A percentile compares a stretch with the other conserved stretches of the same genome.
Evolutionary conservation across 2,113 vertebrate genomes (phyloP).

Genomic region (Callocephalon fimbriatum): DNA sequence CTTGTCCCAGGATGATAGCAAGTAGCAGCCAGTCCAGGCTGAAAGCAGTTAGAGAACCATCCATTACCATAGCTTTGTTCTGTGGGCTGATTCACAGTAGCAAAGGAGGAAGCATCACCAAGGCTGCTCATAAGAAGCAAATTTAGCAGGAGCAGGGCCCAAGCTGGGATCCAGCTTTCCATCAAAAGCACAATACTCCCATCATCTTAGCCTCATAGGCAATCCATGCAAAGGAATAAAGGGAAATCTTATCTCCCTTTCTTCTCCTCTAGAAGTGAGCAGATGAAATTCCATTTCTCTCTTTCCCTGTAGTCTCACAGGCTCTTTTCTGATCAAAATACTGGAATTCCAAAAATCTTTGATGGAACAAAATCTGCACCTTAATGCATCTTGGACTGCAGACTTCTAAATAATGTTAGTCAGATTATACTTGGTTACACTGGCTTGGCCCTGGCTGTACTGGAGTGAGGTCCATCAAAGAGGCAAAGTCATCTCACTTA

Average conservation of each 20-base stretch:
- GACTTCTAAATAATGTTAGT: neutral
- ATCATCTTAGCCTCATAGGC: neutral
- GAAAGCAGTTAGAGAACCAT: neutral
- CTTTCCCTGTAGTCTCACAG: neutral
- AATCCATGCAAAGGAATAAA: neutral
- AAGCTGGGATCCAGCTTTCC: neutral
- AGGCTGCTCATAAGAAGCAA: rapidly evolving
- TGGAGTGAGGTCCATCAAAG: neutral
- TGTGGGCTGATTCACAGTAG: neutral
- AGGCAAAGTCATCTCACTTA: neutral
- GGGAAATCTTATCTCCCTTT: neutral
- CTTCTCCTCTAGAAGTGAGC: neutral
- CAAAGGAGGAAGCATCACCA: neutral
- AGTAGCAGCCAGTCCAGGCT: neutral
- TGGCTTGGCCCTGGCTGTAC: neutral
- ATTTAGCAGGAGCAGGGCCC: neutral
- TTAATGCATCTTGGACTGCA: neutral
- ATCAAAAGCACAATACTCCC: rapidly evolving
- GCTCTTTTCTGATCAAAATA: neutral
- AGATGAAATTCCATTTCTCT: neutral
- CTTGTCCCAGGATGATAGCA: neutral
- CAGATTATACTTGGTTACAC: neutral
- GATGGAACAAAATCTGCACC: neutral
- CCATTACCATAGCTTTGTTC: neutral
- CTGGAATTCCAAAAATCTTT: neutral